These are phyloP conservation scores for Hoplodrina blanda DNA, from an alignment of 2,888 invertebrate species.

Conservation along the genomic window DNA sequence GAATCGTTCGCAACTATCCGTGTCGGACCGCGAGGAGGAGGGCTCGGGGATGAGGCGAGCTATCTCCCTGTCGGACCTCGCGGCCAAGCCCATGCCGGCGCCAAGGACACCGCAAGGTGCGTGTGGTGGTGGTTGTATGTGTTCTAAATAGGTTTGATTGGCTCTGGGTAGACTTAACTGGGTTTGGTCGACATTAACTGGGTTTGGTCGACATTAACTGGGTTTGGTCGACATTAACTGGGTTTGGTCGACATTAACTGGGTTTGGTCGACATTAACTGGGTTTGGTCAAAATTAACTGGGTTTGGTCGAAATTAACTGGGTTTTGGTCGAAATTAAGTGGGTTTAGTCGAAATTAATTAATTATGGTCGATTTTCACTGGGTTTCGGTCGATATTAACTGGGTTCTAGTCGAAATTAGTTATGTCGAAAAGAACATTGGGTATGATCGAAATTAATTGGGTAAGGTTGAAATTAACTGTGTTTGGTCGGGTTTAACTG, in stretches of 20 bases:
- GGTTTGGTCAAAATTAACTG: neutral
- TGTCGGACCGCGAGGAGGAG: conserved; percentile 83
- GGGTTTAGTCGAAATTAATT: neutral
- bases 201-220: neutral
- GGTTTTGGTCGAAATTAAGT: neutral
- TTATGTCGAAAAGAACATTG: too few relatives aligned
- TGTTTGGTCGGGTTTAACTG: neutral
- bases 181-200: neutral
- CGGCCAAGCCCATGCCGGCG: conserved; percentile 91
- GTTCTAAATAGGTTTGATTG: conserved; percentile 17
- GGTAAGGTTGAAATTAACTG: too few relatives aligned
- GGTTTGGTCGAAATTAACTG: neutral
- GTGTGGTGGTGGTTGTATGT: conserved; percentile 64
- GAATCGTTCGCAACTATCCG: conserved; percentile 78
- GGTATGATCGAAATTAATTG: too few relatives aligned
- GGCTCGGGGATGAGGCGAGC: conserved; percentile 93
- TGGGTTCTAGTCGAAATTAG: neutral
- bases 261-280: neutral
- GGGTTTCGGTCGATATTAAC: neutral
- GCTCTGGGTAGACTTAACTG: neutral
- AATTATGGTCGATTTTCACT: neutral
- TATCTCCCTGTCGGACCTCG: conserved; percentile 95
- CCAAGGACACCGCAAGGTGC: conserved; percentile 92
- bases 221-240: neutral
- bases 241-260: neutral